phyloP scores from a whole-genome alignment of 2,888 invertebrate species.

The Helicoverpa assulta region DNA sequence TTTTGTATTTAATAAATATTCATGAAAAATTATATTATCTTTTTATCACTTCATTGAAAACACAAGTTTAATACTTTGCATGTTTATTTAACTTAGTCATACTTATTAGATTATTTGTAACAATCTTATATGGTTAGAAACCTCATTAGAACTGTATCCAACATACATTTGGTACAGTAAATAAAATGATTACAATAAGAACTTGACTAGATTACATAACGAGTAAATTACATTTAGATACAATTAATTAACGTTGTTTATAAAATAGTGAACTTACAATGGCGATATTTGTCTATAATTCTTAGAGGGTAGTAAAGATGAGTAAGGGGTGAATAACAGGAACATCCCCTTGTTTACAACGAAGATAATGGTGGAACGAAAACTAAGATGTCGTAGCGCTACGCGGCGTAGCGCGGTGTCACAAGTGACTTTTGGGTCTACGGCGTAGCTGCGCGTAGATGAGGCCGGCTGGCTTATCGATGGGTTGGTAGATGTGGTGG shows the following conservation, averaged over 20 bases:
- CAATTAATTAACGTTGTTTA: conserved; percentile 50
- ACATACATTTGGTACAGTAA: conserved; percentile 43
- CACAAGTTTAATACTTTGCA: conserved; percentile 58
- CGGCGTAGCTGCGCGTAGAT: conserved; percentile 93
- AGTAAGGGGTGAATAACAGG: conserved; percentile 38
- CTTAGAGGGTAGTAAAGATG: conserved; percentile 35
- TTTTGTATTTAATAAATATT: conserved; percentile 75
- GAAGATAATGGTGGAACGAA: conserved; percentile 45
- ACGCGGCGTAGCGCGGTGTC: conserved; percentile 80
- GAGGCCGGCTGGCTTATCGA: conserved; percentile 94
- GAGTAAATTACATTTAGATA: conserved; percentile 46
- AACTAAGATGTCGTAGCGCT: conserved; percentile 56
- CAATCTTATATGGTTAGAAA: conserved; percentile 53
- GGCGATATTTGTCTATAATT: conserved; percentile 42
- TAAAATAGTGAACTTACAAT: conserved; percentile 47
- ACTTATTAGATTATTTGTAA: conserved; percentile 57
- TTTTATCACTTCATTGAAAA: conserved; percentile 25
- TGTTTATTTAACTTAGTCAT: conserved; percentile 61
- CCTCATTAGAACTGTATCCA: conserved; percentile 53
- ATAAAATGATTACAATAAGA: conserved; percentile 49
- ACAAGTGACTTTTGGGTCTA: conserved; percentile 89
- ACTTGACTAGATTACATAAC: conserved; percentile 65
- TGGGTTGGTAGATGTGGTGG: conserved; percentile 93
- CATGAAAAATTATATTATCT: conserved; percentile 28
- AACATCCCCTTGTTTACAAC: conserved; percentile 48